Evolutionary conservation across 2,797 vertebrate species (phyloP), one percentile per base, ranked within the genome.

Genomic region (Takifugu rubripes): DNA sequence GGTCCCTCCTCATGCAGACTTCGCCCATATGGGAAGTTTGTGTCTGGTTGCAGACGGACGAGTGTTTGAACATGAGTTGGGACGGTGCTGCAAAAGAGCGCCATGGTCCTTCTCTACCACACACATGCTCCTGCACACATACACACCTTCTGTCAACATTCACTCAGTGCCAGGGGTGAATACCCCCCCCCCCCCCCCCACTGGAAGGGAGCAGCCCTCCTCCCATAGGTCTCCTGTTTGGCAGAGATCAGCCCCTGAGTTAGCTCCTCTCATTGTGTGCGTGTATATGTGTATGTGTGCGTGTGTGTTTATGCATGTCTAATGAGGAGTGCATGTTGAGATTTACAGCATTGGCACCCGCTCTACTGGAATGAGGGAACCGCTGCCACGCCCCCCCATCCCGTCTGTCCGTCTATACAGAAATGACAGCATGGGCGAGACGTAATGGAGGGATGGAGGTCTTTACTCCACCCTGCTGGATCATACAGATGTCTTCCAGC

Each of bases 151-250:
- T 83, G 80, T 81, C 78, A 15, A 72, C 65, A 44, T 1, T 52
- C 64, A 14, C 54, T 64, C 57, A 3, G 67, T 81, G 80, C 78
- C 81, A 85, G 64, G 60, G 74, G 77, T 67, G 59, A 21, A 21
- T 21, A 21, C 21, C 21, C 21, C 66, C 66, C 54, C 64, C 53
- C 52, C 26, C 57, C n/a, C n/a, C n/a, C n/a, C n/a, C 64, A 62
- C 71, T 52, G n/a, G 61, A 81, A 77, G 75, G 76, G 72, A 79
- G 81, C 72, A 75, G 68, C 68, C 68, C 53, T 62, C 72, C 74
- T 79, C 82, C 74, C 75, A 74, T 63, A 11, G 69, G 75, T 54
- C 71, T 75, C 59, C 64, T 62, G 72, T 53, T 75, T 80, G 85
- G 83, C 83, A 82, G 27, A 60, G 61, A 66, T 47, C 58, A 1